Percentiles rank a stretch among this genome's conserved stretches.
phyloP scores from a whole-genome alignment of 2,113 vertebrate genomes.

The Orientallactaga bullata region DNA sequence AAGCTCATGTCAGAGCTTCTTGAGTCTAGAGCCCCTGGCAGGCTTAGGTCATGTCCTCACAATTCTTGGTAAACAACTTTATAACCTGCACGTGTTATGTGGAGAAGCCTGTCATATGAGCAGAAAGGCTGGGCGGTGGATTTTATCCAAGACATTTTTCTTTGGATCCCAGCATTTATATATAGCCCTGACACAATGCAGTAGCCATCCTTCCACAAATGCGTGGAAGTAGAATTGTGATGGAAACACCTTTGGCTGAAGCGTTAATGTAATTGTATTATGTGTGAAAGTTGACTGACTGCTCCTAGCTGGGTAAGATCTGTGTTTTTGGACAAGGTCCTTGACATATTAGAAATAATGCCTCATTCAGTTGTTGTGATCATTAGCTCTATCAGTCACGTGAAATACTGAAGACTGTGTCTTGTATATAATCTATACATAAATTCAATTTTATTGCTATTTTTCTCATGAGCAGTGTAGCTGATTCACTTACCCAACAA shows the following conservation, averaged over 20 bases:
- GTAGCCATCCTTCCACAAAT: neutral
- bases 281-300: neutral
- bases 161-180: conserved; percentile 41
- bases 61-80: conserved; percentile 26
- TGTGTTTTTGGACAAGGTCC: neutral
- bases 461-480: neutral
- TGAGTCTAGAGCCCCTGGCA: neutral
- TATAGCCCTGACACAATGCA: neutral
- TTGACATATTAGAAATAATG: neutral
- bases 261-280: neutral
- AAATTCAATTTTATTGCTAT: neutral
- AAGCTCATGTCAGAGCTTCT: neutral
- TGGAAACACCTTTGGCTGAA: neutral
- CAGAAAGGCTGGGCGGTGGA: neutral
- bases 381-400: neutral
- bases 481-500: neutral
- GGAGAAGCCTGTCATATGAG: neutral
- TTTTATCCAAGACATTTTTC: conserved; percentile 2
- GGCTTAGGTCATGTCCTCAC: neutral
- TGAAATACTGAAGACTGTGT: neutral
- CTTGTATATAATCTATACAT: neutral
- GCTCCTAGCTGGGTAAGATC: neutral
- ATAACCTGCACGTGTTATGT: conserved; percentile 4
- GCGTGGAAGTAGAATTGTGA: neutral
- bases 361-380: neutral